Base-by-base conservation (phyloP, 2,113 vertebrate species). In the Percina caprodes region DNA sequence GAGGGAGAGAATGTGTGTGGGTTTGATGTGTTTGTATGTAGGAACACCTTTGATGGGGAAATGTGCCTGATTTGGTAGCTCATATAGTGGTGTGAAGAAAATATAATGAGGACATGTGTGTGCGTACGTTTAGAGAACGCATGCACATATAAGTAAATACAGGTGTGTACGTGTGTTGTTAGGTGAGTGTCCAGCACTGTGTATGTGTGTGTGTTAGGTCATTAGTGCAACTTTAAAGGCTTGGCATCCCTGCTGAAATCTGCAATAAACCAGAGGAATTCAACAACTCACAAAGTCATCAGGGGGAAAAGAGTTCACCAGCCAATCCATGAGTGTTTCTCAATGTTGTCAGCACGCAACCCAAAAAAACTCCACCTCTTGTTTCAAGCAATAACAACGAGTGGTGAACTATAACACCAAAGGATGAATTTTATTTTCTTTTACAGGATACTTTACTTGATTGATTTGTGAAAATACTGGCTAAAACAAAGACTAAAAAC, bases 171-270 rank as follows among this genome's bases (percentile, higher is more conserved):
- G 54, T 60, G 71, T 69, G 49, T 46, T 42, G 60, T 65, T 35
- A 48, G 67, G 82, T 19, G 2, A 77, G 74, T 89, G 86, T 88
- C 85, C 85, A 86, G 81, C 62, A 39, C 35, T 0, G n/a, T 58
- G 11, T 70, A 78, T n/a, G n/a, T 77, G 77, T 91, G 88, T 67
- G 79, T 78, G 79, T 81, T 78, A 24, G 83, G 82, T 91, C 87
- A 92, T 93, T 93, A 93, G 83, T 68, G 78, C 13, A 21, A 76
- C 89, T 92, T 90, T 85, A 91, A 92, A 92, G 84, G 74, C 69
- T 77, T 78, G 66, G 84, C 74, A 86, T 86, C 76, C 18, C 49
- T 19, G 46, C 61, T 82, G 63, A 82, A 86, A 89, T 86, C 74
- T 54, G 77, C 84, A 79, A 90, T 92, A 92, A 93, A 94, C 58